These are phyloP conservation scores for Cephus spinipes DNA, from an alignment of 2,888 invertebrate species.

Conservation along the genomic window DNA sequence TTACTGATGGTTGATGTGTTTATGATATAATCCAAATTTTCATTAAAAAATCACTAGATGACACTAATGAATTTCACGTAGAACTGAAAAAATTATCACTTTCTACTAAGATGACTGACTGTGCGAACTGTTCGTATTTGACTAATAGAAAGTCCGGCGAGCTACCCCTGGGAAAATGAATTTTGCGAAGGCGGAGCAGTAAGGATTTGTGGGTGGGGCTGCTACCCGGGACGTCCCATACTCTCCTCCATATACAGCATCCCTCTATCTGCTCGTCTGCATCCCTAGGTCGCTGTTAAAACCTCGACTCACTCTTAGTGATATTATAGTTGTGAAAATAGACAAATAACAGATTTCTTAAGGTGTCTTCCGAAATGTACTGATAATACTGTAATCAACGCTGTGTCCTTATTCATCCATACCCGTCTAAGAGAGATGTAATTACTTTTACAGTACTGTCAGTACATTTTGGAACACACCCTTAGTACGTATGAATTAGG, in stretches of 20 bases:
- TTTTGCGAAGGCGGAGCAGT: constrained; percentile 57
- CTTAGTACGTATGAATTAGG: too few relatives aligned
- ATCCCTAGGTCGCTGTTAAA: neutral
- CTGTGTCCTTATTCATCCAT: too few relatives aligned
- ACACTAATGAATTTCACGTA: too few relatives aligned
- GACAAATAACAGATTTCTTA: constrained; percentile 23
- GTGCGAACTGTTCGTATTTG: constrained; percentile 35
- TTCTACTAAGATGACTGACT: constrained; percentile 23
- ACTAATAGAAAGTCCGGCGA: constrained; percentile 37
- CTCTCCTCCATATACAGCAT: constrained; percentile 19
- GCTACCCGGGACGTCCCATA: constrained; percentile 32
- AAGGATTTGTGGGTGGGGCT: constrained; percentile 56
- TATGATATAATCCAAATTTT: too few relatives aligned
- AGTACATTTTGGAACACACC: too few relatives aligned
- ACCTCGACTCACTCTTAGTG: neutral
- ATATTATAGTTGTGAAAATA: neutral
- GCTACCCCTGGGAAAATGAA: constrained; percentile 44
- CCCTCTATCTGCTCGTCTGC: neutral
- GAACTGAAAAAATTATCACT: too few relatives aligned
- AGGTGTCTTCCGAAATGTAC: too few relatives aligned
- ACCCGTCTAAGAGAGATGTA: too few relatives aligned
- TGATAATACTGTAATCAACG: too few relatives aligned
- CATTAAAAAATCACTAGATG: too few relatives aligned
- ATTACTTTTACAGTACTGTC: too few relatives aligned
- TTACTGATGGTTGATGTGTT: too few relatives aligned